These are phyloP conservation scores for Tachysurus vachellii DNA, from an alignment of 2,113 vertebrate species.

Conservation along the genomic window DNA sequence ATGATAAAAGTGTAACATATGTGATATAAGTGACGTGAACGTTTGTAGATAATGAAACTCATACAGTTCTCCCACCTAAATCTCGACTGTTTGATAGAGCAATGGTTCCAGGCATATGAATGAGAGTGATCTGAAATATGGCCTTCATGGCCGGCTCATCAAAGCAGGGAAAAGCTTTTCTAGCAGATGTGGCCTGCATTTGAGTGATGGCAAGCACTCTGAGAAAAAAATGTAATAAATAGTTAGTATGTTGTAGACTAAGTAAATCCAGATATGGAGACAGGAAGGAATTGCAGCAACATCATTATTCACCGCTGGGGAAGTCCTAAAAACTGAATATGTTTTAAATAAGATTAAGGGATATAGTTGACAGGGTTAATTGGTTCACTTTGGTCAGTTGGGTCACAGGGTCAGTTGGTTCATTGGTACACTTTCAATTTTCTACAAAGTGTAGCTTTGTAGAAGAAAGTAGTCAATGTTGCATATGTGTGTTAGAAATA, in stretches of 20 bases:
- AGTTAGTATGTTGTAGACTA: neutral
- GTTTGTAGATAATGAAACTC: neutral
- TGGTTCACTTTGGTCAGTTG: neutral
- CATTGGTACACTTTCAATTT: neutral
- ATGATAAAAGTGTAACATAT: neutral
- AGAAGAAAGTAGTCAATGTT: neutral
- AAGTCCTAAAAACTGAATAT: neutral
- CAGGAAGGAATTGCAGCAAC: neutral
- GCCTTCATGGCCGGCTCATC: slow-evolving; percentile 96
- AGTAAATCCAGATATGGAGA: neutral
- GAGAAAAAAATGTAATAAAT: slow-evolving; percentile 10
- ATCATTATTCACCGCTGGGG: neutral
- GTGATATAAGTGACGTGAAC: neutral
- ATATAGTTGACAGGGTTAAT: neutral
- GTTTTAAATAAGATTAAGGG: neutral
- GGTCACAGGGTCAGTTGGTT: neutral
- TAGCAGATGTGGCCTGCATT: slow-evolving; percentile 86
- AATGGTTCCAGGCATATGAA: slow-evolving; percentile 55
- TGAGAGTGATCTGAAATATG: slow-evolving; percentile 78
- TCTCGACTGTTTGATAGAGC: slow-evolving; percentile 86
- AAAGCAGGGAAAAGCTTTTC: slow-evolving; percentile 94
- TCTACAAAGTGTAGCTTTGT: neutral
- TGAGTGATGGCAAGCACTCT: slow-evolving; percentile 92
- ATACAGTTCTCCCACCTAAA: slow-evolving; percentile 64
- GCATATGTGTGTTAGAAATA: neutral